Percentiles rank a stretch among this genome's conserved stretches.
Conservation (phyloP, 2,113 vertebrate genomes). For the Cynocephalus volans region DNA sequence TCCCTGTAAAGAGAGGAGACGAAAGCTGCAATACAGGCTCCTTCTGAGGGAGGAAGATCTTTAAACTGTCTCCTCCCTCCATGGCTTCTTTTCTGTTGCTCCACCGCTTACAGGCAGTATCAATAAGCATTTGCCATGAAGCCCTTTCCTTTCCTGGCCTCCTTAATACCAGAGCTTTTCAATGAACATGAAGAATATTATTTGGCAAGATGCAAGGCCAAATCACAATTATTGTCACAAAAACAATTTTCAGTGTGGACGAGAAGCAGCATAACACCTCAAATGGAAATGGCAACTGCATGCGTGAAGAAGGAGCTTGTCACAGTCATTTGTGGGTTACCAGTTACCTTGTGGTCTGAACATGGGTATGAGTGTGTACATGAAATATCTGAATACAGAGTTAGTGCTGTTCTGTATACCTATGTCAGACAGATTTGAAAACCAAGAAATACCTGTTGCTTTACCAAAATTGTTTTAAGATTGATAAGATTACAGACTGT, state of each 20-base stretch:
- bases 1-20: background rate
- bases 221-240: background rate
- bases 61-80: background rate
- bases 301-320: background rate
- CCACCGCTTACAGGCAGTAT: background rate
- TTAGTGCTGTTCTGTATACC: background rate
- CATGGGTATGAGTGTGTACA: background rate
- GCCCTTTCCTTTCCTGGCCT: background rate
- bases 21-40: background rate
- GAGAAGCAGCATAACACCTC: background rate
- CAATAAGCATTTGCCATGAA: background rate
- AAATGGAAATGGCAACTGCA: background rate
- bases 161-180: background rate
- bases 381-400: background rate
- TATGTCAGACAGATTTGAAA: background rate
- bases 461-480: constrained; percentile 19
- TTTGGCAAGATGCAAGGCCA: background rate
- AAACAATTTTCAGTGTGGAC: background rate
- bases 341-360: background rate
- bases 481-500: background rate
- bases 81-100: background rate
- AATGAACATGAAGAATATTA: background rate
- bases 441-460: background rate
- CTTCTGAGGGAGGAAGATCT: background rate
- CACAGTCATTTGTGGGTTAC: background rate